phyloP scores from a whole-genome alignment of 1,140 invertebrate genomes.

The Drusus annulatus region DNA sequence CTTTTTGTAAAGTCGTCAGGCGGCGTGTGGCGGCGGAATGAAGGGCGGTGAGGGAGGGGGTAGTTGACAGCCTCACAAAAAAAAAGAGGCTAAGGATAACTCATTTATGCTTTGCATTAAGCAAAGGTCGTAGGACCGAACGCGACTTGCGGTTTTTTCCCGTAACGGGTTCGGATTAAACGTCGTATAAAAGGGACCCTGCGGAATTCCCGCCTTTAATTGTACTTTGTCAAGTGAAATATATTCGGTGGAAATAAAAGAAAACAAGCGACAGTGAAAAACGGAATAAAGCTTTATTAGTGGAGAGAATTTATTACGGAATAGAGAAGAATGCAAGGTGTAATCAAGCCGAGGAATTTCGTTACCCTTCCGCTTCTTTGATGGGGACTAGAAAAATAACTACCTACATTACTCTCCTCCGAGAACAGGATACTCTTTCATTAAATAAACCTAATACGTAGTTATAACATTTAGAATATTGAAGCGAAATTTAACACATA shows the following conservation, averaged over 20 bases:
- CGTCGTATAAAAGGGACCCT: slow-evolving; percentile 23
- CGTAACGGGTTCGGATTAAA: slow-evolving; percentile 44
- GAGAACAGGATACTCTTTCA: no score
- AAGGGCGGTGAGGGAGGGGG: neutral
- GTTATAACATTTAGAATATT: no score
- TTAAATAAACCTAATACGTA: no score
- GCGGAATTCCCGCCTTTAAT: slow-evolving; percentile 39
- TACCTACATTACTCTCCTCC: no score
- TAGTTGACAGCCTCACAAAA: slow-evolving; percentile 56
- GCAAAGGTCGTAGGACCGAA: slow-evolving; percentile 51
- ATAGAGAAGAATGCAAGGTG: slow-evolving; percentile 44
- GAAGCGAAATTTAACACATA: no score
- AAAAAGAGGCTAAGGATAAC: slow-evolving; percentile 59
- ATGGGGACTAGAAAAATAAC: neutral
- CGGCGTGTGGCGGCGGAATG: neutral
- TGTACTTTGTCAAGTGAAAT: slow-evolving; percentile 46
- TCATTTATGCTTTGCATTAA: slow-evolving; percentile 59
- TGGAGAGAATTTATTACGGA: slow-evolving; percentile 26
- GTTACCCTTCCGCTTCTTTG: neutral
- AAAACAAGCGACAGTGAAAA: slow-evolving; percentile 44
- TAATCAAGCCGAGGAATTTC: slow-evolving; percentile 38
- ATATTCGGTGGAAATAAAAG: slow-evolving; percentile 39
- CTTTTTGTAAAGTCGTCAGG: slow-evolving; percentile 40
- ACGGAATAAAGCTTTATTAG: slow-evolving; percentile 44
- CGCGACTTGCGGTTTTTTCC: slow-evolving; percentile 56